Percentiles rank a stretch among this genome's conserved stretches.
Conservation (phyloP, 2,113 vertebrate genomes). For the Actinemys pallida region DNA sequence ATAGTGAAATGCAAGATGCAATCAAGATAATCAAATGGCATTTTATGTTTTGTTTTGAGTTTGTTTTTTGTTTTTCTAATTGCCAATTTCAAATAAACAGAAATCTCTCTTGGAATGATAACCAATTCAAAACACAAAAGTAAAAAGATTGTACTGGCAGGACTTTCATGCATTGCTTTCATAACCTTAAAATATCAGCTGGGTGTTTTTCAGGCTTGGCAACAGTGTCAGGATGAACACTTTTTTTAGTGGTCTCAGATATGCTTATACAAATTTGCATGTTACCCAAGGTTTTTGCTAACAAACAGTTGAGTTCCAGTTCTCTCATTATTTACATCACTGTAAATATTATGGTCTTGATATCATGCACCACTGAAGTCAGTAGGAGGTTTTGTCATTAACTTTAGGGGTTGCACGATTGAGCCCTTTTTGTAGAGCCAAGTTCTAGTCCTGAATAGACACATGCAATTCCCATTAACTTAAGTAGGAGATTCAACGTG, state of each 20-base stretch:
- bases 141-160: background rate
- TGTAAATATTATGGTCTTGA: background rate
- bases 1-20: constrained; percentile 43
- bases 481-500: constrained; percentile 4
- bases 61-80: background rate
- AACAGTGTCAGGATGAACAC: background rate
- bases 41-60: constrained; percentile 51
- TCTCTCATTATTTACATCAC: background rate
- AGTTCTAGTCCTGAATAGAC: background rate
- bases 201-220: background rate
- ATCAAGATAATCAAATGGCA: constrained; percentile 40
- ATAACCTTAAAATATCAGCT: constrained; percentile 38
- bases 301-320: background rate
- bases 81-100: constrained; percentile 44
- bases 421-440: background rate
- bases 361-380: background rate
- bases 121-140: background rate
- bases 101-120: constrained; percentile 1
- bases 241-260: background rate
- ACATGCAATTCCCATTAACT: background rate
- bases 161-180: constrained; percentile 1
- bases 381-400: background rate
- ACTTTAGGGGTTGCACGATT: background rate
- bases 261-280: background rate
- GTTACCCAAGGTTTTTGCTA: background rate